Evolutionary conservation across 2,113 vertebrate genomes (phyloP), one percentile per base, ranked within the genome.

Genomic region (Girardinichthys multiradiatus): DNA sequence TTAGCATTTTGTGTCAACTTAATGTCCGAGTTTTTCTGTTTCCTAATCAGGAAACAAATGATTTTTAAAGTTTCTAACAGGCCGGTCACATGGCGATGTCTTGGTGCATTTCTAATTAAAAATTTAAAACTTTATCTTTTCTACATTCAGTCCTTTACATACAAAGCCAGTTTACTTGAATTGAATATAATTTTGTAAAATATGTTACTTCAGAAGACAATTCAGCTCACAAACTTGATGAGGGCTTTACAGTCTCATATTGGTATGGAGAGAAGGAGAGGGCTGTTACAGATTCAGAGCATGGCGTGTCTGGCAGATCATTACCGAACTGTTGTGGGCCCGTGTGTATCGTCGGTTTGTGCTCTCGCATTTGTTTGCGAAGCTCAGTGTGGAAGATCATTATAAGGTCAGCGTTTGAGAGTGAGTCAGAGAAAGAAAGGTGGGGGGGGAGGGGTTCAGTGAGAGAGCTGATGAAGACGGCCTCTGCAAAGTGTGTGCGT

Each of bases 241-340:
- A 31, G 28, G 48, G 33, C 26, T 51, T 51, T 54, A 24, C 42
- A 31, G 19, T 31, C 62, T 39, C n/a, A 21, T 24, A 30, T 62
- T 54, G 86, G 80, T 82, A 81, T 63, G 29, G 45, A 30, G 74
- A 64, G 35, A 61, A 79, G 62, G 71, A 83, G 73, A 69, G 70
- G 77, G 71, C 74, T 77, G 80, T 86, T 90, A 80, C 80, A 83
- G 77, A 89, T 86, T 87, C 77, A 79, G 82, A 77, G 74, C 75
- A 62, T 69, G 85, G 65, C 77, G 83, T 67, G 79, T 54, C 71
- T 80, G 76, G 80, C 61, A 82, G 74, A 90, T 89, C 83, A 85
- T 91, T 89, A 85, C 80, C 76, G 73, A 31, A 14, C 42, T 28
- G 62, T 63, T 73, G 74, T 84, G 86, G 80, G 72, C 84, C 82